Conservation (phyloP, 2,888 invertebrate species). For the Sphaerophoria taeniata region DNA sequence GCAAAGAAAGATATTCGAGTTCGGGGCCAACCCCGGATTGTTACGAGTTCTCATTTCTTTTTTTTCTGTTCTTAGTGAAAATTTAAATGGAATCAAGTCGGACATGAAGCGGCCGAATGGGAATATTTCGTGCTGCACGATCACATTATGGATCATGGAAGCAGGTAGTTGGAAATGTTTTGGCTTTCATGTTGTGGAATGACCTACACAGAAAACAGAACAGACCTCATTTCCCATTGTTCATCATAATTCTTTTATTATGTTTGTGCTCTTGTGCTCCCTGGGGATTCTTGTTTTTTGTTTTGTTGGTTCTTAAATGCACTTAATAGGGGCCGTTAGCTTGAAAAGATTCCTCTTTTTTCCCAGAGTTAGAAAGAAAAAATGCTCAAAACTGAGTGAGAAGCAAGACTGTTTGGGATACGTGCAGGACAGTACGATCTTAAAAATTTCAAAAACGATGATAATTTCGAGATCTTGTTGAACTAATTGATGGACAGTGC, state of each 20-base stretch:
- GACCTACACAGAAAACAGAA: conserved; percentile 8
- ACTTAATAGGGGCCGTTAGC: neutral
- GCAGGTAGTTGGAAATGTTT: conserved; percentile 22
- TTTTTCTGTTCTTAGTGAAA: conserved; percentile 1
- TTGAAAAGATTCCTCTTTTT: neutral
- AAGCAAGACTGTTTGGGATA: too few species aligned
- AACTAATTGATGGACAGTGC: too few species aligned
- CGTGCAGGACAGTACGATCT: too few species aligned
- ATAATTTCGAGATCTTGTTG: too few species aligned
- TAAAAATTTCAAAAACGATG: neutral
- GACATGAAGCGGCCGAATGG: conserved; percentile 29
- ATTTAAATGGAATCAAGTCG: conserved; percentile 31
- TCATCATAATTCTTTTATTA: neutral
- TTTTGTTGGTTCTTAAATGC: neutral
- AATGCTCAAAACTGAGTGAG: conserved; percentile 1
- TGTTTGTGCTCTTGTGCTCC: neutral
- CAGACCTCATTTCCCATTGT: neutral
- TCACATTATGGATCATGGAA: neutral
- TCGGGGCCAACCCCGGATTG: conserved; percentile 13
- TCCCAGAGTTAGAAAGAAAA: neutral
- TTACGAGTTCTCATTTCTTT: neutral
- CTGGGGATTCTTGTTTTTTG: neutral
- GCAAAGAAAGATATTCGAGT: too few species aligned
- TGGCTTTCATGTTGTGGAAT: neutral
- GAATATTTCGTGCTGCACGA: conserved; percentile 14